Percentiles rank a stretch among this genome's conserved stretches.
Evolutionary conservation across 2,888 invertebrate species (phyloP).

Genomic region (Eueremaeus valkanovi): DNA sequence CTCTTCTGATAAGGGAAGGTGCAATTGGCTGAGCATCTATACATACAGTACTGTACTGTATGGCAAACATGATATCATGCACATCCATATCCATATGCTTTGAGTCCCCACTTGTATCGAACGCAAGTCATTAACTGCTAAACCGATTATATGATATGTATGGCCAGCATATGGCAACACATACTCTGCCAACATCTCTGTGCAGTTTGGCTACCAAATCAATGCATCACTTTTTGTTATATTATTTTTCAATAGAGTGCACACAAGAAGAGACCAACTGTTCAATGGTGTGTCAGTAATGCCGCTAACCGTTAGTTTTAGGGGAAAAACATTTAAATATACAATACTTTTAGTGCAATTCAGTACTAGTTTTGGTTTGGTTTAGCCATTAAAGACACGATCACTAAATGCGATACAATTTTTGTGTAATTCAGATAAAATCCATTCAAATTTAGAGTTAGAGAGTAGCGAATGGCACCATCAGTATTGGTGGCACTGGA

Average conservation of each 20-base stretch:
- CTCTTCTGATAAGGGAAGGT: constrained; percentile 19
- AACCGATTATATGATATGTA: constrained; percentile 22
- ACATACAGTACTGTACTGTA: not conserved
- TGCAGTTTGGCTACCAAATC: not conserved
- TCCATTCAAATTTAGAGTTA: no score
- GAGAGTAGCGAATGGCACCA: no score
- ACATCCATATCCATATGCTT: not conserved
- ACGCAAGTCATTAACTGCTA: constrained; percentile 26
- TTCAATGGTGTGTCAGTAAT: not conserved
- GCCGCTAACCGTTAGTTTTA: not conserved
- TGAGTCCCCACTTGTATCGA: not conserved
- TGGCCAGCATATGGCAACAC: constrained; percentile 15
- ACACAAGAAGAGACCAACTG: not conserved
- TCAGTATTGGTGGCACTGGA: not conserved
- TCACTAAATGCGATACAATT: not conserved
- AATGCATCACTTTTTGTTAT: constrained; percentile 22
- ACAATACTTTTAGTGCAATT: not conserved
- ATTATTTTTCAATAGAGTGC: not conserved
- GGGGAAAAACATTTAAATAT: not conserved
- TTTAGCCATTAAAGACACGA: not conserved
- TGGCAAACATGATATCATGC: no score
- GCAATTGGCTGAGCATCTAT: not conserved
- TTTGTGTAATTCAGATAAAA: not conserved
- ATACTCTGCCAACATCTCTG: not conserved
- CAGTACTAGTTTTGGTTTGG: not conserved